Percentiles rank a stretch among this genome's conserved stretches.
phyloP scores from a whole-genome alignment of 1,140 invertebrate genomes.

The Ostrea denselamellosa region DNA sequence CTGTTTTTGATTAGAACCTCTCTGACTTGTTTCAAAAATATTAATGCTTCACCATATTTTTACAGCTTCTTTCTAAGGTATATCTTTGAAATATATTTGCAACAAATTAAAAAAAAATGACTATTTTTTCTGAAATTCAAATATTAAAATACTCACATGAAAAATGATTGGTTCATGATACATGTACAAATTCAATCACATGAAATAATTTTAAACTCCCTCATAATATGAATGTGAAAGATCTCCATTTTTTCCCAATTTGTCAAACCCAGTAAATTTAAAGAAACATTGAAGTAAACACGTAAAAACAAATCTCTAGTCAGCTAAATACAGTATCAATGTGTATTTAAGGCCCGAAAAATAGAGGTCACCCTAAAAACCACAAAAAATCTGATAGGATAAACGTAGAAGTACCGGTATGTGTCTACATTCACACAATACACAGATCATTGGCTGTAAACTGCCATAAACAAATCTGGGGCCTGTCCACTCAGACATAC shows the following conservation, averaged over 20 bases:
- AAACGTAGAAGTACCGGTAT: background rate
- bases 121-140: too few species aligned
- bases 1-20: too few species aligned
- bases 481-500: background rate
- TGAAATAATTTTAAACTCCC: background rate
- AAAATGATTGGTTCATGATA: too few species aligned
- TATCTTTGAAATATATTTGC: too few species aligned
- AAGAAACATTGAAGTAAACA: background rate
- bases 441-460: background rate
- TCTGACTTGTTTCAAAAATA: too few species aligned
- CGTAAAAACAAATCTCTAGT: background rate
- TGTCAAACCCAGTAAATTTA: background rate
- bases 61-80: too few species aligned
- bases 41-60: too few species aligned
- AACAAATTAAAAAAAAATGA: too few species aligned
- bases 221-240: background rate
- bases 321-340: background rate
- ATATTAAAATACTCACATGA: too few species aligned
- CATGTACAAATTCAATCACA: too few species aligned
- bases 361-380: conserved; percentile 1
- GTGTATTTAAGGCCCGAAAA: background rate
- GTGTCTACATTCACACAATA: conserved; percentile 6
- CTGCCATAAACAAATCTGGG: conserved; percentile 1
- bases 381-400: background rate
- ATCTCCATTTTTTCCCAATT: background rate